These are phyloP conservation scores for Tragelaphus buxtoni DNA, from an alignment of 2,113 vertebrate genomes.

Conservation along the genomic window DNA sequence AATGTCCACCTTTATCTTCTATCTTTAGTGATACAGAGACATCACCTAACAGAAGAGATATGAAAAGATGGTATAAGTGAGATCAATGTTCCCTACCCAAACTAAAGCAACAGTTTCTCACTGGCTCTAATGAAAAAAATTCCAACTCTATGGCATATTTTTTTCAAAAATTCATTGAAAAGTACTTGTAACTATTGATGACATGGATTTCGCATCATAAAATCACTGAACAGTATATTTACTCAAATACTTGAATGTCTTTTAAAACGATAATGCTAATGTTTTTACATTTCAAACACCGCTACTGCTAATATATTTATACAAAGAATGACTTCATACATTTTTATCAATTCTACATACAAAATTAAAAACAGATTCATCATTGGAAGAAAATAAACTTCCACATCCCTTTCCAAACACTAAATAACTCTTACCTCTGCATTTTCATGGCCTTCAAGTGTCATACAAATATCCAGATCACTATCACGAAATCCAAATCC, in stretches of 20 bases:
- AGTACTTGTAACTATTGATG: not conserved
- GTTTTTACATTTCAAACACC: not conserved
- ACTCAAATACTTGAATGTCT: not conserved
- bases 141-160: not conserved
- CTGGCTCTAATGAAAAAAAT: slow-evolving; percentile 17
- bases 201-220: not conserved
- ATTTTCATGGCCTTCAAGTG: slow-evolving; percentile 95
- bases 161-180: slow-evolving; percentile 7
- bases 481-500: slow-evolving; percentile 99
- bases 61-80: slow-evolving; percentile 1
- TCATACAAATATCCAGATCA: slow-evolving; percentile 99
- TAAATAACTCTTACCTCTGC: slow-evolving; percentile 87
- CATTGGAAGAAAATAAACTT: slow-evolving; percentile 33
- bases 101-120: slow-evolving; percentile 3
- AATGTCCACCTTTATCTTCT: slow-evolving; percentile 7
- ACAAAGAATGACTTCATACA: not conserved
- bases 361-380: slow-evolving; percentile 28
- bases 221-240: not conserved
- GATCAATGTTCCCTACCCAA: not conserved
- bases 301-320: not conserved
- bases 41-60: slow-evolving; percentile 30
- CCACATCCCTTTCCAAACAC: slow-evolving; percentile 21
- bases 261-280: not conserved
- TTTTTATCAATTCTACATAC: slow-evolving; percentile 20
- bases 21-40: not conserved